phyloP scores from a whole-genome alignment of 2,113 vertebrate species.

The Stigmatopora argus region DNA sequence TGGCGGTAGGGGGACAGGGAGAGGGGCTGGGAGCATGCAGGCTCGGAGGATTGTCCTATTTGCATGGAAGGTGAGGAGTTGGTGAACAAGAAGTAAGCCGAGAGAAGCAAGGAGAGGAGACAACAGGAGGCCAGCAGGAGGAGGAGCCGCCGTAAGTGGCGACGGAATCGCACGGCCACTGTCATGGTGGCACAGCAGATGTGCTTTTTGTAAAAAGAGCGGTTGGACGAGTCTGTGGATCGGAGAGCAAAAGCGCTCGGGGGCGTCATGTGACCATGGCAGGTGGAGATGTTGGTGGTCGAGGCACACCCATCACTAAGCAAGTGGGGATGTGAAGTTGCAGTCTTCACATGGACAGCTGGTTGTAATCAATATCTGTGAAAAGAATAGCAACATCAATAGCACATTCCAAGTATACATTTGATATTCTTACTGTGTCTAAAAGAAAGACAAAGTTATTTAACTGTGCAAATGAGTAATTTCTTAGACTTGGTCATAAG shows the following conservation, averaged over 20 bases:
- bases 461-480: no score
- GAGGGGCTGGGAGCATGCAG: conserved; percentile 77
- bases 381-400: conserved; percentile 47
- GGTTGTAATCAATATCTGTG: conserved; percentile 53
- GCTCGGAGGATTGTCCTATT: conserved; percentile 75
- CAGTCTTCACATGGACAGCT: conserved; percentile 32
- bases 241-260: conserved; percentile 38
- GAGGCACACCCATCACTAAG: conserved; percentile 55
- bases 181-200: conserved; percentile 74
- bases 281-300: conserved; percentile 59
- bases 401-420: conserved; percentile 44
- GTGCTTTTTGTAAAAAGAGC: conserved; percentile 18
- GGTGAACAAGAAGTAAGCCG: conserved; percentile 89
- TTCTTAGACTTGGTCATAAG: no score
- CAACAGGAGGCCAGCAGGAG: conserved; percentile 88
- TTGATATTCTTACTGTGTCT: conserved; percentile 13
- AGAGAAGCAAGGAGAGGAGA: conserved; percentile 84
- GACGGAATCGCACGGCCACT: conserved; percentile 81
- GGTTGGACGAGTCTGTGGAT: not conserved
- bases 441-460: no score
- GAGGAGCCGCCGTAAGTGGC: conserved; percentile 84
- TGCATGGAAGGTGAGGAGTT: conserved; percentile 86
- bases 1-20: conserved; percentile 77
- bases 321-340: conserved; percentile 2
- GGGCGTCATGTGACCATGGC: conserved; percentile 96